These are phyloP conservation scores for Macrotus californicus DNA, from an alignment of 2,113 vertebrate genomes.

Conservation along the genomic window DNA sequence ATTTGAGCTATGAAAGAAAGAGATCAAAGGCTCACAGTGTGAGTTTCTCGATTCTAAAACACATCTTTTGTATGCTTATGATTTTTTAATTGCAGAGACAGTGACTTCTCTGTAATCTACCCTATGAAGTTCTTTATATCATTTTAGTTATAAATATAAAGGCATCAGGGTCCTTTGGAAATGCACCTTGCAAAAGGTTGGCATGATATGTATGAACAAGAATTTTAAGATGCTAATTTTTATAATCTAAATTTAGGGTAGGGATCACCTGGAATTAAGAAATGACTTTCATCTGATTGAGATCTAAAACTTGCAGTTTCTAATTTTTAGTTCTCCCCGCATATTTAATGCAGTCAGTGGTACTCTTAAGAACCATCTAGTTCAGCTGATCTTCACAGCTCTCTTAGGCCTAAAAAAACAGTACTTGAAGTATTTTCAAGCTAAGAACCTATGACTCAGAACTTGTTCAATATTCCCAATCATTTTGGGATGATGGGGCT, in stretches of 20 bases:
- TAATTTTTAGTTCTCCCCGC: neutral
- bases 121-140: neutral
- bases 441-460: neutral
- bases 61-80: neutral
- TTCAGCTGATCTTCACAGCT: neutral
- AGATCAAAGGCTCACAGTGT: neutral
- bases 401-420: neutral
- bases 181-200: neutral
- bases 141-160: neutral
- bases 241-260: neutral
- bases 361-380: neutral
- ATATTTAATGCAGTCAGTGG: neutral
- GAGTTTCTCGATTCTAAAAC: neutral
- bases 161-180: neutral
- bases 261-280: neutral
- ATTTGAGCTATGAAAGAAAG: neutral
- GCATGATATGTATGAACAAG: neutral
- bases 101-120: neutral
- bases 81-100: neutral
- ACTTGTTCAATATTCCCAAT: neutral
- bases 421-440: neutral
- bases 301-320: neutral
- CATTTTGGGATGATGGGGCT: neutral
- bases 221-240: neutral
- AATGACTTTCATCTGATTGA: neutral